Evolutionary conservation across 2,888 invertebrate genomes (phyloP).

Genomic region (Cerastis rubricosa): DNA sequence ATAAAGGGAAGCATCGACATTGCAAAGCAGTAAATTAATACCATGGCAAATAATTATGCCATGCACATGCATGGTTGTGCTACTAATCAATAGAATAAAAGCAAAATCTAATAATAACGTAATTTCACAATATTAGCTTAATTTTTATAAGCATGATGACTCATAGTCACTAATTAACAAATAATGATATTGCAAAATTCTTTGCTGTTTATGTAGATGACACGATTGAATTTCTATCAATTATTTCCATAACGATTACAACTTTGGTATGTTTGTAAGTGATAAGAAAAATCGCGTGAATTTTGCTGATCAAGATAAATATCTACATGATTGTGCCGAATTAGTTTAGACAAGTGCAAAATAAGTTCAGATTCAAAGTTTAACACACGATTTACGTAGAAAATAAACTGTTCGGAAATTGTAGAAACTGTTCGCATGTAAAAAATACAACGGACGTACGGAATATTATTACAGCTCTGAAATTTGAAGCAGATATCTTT

Average conservation of each 20-base stretch:
- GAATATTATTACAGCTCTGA: neutral
- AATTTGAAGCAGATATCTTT: neutral
- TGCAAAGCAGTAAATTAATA: neutral
- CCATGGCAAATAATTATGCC: too few species aligned
- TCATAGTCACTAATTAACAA: constrained; percentile 16
- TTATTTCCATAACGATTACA: constrained; percentile 20
- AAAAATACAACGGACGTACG: neutral
- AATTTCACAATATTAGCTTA: constrained; percentile 10
- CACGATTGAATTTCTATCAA: constrained; percentile 33
- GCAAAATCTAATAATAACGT: neutral
- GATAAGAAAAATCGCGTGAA: constrained; percentile 21
- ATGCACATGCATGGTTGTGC: too few species aligned
- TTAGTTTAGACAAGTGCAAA: neutral
- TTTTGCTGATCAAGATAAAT: constrained; percentile 6
- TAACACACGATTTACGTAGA: neutral
- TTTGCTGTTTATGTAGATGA: neutral
- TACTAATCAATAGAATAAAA: neutral
- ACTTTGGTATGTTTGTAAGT: neutral
- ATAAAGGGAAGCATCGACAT: neutral
- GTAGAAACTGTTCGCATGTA: neutral
- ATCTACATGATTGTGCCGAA: neutral
- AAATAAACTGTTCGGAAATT: neutral
- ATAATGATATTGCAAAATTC: constrained; percentile 3
- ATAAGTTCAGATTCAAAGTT: neutral
- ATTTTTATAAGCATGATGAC: neutral